Base-by-base conservation (phyloP, 2,797 vertebrate species). In the Diceros bicornis region DNA sequence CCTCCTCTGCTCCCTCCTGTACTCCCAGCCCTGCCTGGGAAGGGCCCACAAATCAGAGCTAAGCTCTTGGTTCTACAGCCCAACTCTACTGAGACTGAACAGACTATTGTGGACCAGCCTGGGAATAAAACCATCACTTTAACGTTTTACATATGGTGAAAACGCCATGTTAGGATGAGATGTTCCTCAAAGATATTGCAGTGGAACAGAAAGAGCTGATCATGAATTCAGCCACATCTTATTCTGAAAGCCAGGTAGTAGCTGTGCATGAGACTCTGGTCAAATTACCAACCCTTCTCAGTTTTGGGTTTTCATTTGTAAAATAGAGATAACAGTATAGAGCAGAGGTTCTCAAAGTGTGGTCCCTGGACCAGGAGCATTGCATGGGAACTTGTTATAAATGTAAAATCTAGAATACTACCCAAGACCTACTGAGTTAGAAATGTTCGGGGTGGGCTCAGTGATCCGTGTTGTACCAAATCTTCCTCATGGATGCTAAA, bases 161-260 rank as follows among this genome's bases (percentile, higher is more conserved):
- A 71, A 69, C 29, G 11, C 44, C 69, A 52, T 16, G 27, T 79
- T 88, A 88, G 27, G 17, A 18, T 79, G 41, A 93, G 62, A 34
- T 75, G 62, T 79, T 8, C 27, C 23, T 59, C 41, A 74, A 69
- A 91, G 50, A 81, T 8, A 52, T 32, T 41, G 25, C 2, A 68
- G 27, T 29, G 44, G 32, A 90, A 79, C 8, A 71, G 66, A 37
- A 95, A 86, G 6, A 55, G 12, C 7, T 72, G 29, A 55, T 47
- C 34, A 62, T 66, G 20, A 92, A 41, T 69, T 91, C 57, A 92
- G 78, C 4, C n/a, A 92, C 44, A 41, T 83, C 32, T 93, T 52
- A 71, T 75, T 69, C 71, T 57, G 27, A 86, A 95, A 89, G 29
- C 13, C 85, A 91, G 21, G 72, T 89, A 91, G 37, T 37, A 50